Base-by-base conservation (phyloP, 2,888 invertebrate genomes). In the Pegoplata infirma region DNA sequence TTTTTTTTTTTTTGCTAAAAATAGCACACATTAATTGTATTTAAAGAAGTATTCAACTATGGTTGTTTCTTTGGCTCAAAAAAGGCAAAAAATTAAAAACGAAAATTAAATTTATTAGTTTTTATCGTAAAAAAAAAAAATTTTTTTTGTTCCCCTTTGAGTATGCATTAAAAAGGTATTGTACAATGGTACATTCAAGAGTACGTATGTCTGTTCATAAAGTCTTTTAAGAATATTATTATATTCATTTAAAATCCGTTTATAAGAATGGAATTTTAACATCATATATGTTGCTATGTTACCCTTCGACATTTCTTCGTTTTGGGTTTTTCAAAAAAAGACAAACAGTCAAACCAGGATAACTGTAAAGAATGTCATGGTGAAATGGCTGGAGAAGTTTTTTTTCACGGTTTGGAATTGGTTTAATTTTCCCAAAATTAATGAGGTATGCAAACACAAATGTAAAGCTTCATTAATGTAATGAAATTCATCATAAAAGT, bases 101-200 rank as follows among this genome's bases (percentile, higher is more conserved):
- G n/a, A 71, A 66, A 78, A 64, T 78, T 58, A 74, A 74, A 78
- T 69, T 74, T 66, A 69, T 78, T 78, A 69, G 66, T 69, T 78
- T 74, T 78, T 74, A 55, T 55, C 55, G 28, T 59, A 58, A 14
- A 67, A 46, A 36, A 40, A n/a, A n/a, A n/a, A n/a, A n/a, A n/a
- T n/a, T n/a, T 23, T 4, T 17, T n/a, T 56, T 14, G 3, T n/a
- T 14, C 46, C 53, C 17, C 49, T 23, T n/a, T 46, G 49, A 49
- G 23, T n/a, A n/a, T n/a, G n/a, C n/a, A n/a, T n/a, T n/a, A n/a
- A n/a, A n/a, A n/a, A n/a, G n/a, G n/a, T n/a, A n/a, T n/a, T 40
- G n/a, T 7, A n/a, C 21, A 19, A 17, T 46, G 66, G 66, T 58
- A n/a, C n/a, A n/a, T n/a, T n/a, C n/a, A n/a, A n/a, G n/a, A n/a